Evolutionary conservation across 2,797 vertebrate species (phyloP), one percentile per base, ranked within the genome.

Genomic region (Microcaecilia unicolor): DNA sequence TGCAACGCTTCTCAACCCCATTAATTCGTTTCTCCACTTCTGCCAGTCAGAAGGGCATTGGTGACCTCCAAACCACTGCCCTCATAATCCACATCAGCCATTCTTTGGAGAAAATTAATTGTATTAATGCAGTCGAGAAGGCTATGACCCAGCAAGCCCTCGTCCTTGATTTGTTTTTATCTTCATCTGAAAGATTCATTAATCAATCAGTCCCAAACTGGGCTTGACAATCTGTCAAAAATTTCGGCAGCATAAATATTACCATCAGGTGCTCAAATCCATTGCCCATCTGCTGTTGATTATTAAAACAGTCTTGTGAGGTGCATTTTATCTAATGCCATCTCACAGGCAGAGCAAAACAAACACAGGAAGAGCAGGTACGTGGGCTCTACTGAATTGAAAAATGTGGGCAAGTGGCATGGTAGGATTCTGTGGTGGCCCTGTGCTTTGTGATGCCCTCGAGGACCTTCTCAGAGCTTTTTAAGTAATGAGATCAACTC

Each of bases 171-270:
- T n/a, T 31, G 55, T 55, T 62, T 55, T 68, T 48, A 33, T 63
- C 46, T 58, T 71, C 54, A 76, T 74, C 72, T 72, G 59, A 72
- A 75, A 71, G 74, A 73, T 76, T 83, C 80, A 78, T 87, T 85
- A 84, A 93, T 93, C 89, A 87, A 79, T 86, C 84, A 83, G 38
- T 18, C n/a, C 48, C 41, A 70, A 80, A 90, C 74, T 58, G 64
- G 72, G 50, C 33, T 51, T 80, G 87, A 81, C 85, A 85, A 50
- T 84, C 61, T 60, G 75, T 74, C 67, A 64, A 60, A 71, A 67
- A 81, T 80, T 72, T 47, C n/a, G n/a, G 17, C 70, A 60, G 58
- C 73, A 63, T 84, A 76, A 80, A 54, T 80, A 72, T 63, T 72
- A 64, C 80, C 78, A 44, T 76, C 75, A 72, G 76, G n/a, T 58